phyloP scores from a whole-genome alignment of 2,797 vertebrate genomes.

The Pseudomugil gertrudae region DNA sequence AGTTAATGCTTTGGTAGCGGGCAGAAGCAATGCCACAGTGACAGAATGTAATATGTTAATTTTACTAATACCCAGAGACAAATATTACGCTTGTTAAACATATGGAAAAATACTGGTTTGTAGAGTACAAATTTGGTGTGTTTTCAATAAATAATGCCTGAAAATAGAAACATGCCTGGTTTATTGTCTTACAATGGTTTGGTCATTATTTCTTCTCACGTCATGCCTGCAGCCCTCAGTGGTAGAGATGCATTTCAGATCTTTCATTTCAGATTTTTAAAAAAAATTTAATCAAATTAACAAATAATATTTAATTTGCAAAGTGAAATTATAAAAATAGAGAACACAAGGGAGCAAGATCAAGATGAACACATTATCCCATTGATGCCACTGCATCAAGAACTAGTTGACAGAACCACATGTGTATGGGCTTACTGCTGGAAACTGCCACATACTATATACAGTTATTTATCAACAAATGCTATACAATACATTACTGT shows the following conservation, averaged over 20 bases:
- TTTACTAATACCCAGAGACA: conserved; percentile 92
- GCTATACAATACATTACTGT: no score
- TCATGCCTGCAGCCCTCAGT: not conserved
- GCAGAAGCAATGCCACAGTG: conserved; percentile 85
- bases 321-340: no score
- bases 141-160: conserved; percentile 99
- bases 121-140: conserved; percentile 96
- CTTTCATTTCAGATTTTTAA: no score
- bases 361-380: no score
- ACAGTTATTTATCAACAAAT: no score
- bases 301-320: no score
- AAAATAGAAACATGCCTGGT: conserved; percentile 74
- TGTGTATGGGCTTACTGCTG: no score
- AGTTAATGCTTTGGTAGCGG: conserved; percentile 87
- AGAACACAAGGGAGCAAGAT: no score
- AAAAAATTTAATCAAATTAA: no score
- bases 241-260: not conserved
- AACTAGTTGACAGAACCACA: no score
- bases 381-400: no score
- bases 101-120: conserved; percentile 90
- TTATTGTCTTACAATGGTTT: conserved; percentile 47
- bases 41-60: conserved; percentile 93
- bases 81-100: conserved; percentile 91
- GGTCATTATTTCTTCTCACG: not conserved
- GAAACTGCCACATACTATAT: no score